Percentiles rank a stretch among this genome's conserved stretches.
Evolutionary conservation across 2,113 vertebrate species (phyloP).

Genomic region (Laticauda laticaudata): DNA sequence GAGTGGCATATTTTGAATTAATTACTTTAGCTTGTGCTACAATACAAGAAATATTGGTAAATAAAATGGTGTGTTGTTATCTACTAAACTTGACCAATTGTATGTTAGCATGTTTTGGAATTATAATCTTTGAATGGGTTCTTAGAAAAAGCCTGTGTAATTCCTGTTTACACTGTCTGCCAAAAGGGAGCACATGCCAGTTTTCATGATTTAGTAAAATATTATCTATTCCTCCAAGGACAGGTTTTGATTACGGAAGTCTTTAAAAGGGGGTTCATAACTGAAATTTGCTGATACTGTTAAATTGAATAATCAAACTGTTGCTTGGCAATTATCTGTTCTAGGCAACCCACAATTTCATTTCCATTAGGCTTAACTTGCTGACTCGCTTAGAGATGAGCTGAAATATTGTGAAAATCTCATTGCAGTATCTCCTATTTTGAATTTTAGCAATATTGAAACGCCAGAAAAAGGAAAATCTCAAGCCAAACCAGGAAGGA

Average conservation of each 20-base stretch:
- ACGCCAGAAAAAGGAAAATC: rapidly evolving
- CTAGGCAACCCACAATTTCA: slow-evolving; percentile 33
- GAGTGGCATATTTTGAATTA: neutral
- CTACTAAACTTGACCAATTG: neutral
- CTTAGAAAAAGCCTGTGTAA: neutral
- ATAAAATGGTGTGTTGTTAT: neutral
- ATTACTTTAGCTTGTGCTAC: neutral
- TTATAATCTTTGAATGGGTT: neutral
- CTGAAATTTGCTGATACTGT: slow-evolving; percentile 30
- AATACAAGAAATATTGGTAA: neutral
- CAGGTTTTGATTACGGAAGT: slow-evolving; percentile 11
- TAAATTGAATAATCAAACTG: slow-evolving; percentile 37
- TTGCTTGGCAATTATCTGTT: slow-evolving; percentile 33
- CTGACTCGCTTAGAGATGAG: neutral
- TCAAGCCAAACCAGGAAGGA: neutral
- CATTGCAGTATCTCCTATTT: neutral
- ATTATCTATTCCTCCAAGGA: slow-evolving; percentile 1
- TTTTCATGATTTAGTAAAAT: neutral
- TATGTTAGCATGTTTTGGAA: neutral
- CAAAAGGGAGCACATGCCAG: neutral
- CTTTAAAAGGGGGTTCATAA: slow-evolving; percentile 47
- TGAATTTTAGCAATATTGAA: slow-evolving; percentile 14
- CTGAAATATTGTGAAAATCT: neutral
- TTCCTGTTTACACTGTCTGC: neutral
- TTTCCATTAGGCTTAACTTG: slow-evolving; percentile 28